Percentiles rank a stretch among this genome's conserved stretches.
Conservation (phyloP, 2,113 vertebrate genomes). For the Smithornis capensis region DNA sequence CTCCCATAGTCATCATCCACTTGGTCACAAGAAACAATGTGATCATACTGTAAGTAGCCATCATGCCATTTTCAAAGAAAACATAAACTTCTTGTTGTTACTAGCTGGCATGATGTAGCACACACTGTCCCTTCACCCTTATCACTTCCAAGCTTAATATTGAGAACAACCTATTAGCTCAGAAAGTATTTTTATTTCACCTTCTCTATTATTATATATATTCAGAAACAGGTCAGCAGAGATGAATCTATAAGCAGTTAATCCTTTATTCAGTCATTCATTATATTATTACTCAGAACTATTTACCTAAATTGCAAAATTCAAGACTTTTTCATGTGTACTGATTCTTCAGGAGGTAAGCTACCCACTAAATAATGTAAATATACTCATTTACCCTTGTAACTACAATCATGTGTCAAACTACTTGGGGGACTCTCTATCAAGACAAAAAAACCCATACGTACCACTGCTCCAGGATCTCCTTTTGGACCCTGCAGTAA, state of each 20-base stretch:
- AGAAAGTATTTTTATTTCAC: background rate
- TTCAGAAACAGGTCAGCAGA: background rate
- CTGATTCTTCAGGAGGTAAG: background rate
- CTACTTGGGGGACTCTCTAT: background rate
- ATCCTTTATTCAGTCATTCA: background rate
- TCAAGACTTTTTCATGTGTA: background rate
- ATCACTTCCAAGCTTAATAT: background rate
- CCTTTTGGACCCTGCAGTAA: slow-evolving; percentile 92
- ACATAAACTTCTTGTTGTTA: background rate
- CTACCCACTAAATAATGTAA: background rate
- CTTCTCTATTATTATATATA: background rate
- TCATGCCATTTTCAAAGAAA: background rate
- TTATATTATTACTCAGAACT: background rate
- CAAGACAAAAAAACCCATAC: slow-evolving; percentile 62
- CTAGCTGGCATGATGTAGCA: background rate
- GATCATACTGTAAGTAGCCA: background rate
- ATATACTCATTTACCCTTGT: background rate
- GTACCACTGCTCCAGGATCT: slow-evolving; percentile 86
- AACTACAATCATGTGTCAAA: background rate
- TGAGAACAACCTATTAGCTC: background rate
- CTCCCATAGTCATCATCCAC: background rate
- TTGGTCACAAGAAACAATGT: background rate
- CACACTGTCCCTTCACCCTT: background rate
- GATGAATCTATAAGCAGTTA: background rate
- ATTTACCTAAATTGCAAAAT: background rate